Percentiles rank a stretch among this genome's conserved stretches.
These are phyloP conservation scores for Rhynchomys soricoides DNA, from an alignment of 2,113 vertebrate genomes.

Conservation along the genomic window DNA sequence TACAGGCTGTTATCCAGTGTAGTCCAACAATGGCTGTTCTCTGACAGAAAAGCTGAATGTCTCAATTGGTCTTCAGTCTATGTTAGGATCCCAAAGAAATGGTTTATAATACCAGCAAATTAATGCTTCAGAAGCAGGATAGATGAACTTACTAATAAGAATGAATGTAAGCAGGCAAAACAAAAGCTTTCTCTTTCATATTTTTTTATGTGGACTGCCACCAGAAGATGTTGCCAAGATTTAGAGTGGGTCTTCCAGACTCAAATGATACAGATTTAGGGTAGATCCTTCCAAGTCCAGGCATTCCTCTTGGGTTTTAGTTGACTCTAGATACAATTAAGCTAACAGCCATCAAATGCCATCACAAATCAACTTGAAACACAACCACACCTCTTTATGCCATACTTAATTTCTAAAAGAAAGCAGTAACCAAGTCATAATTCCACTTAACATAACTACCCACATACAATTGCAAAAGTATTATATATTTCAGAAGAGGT, in stretches of 20 bases:
- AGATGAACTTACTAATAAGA: no score
- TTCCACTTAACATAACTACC: no score
- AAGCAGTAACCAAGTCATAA: no score
- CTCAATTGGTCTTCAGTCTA: no score
- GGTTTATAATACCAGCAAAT: no score
- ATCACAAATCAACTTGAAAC: neutral
- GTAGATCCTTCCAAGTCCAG: neutral
- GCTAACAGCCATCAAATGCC: neutral
- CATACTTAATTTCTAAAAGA: no score
- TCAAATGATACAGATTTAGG: no score
- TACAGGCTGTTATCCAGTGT: neutral
- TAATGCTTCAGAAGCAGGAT: no score
- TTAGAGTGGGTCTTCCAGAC: no score
- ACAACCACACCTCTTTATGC: no score
- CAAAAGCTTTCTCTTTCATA: neutral
- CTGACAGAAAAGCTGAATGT: neutral
- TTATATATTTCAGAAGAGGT: neutral
- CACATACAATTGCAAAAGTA: neutral
- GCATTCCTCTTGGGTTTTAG: neutral
- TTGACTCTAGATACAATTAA: neutral
- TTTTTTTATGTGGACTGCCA: neutral
- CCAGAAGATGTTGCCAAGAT: no score
- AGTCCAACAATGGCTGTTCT: neutral
- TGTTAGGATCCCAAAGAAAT: no score
- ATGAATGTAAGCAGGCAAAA: neutral